Evolutionary conservation across 1,140 invertebrate species (phyloP).

Genomic region (Grapholita molesta): DNA sequence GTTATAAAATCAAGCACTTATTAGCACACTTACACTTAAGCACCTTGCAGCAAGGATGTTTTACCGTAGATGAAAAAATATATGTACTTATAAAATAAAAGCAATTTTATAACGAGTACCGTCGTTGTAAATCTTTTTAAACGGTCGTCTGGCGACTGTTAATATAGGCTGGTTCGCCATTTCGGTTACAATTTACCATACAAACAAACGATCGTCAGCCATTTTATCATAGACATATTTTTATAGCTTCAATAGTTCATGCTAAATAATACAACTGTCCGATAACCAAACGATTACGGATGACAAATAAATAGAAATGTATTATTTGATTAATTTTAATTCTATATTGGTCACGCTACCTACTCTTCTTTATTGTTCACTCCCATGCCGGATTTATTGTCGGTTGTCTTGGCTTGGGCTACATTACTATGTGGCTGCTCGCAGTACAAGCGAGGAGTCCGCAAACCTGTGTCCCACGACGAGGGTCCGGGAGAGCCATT

Average conservation of each 20-base stretch:
- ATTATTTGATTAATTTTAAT: not conserved
- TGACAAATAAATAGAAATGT: not conserved
- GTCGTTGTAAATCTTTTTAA: too few species aligned
- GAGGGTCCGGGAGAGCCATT: slow-evolving; percentile 53
- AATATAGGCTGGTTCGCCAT: too few species aligned
- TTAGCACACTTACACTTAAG: too few species aligned
- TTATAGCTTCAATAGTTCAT: not conserved
- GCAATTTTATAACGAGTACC: too few species aligned
- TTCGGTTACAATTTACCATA: too few species aligned
- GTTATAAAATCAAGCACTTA: too few species aligned
- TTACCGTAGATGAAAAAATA: too few species aligned
- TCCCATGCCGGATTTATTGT: not conserved
- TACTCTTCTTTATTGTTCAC: not conserved
- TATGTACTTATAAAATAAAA: too few species aligned
- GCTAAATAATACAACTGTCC: not conserved
- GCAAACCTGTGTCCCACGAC: too few species aligned
- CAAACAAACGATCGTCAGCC: too few species aligned
- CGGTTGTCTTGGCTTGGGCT: not conserved
- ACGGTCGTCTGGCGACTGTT: too few species aligned
- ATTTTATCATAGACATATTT: not conserved
- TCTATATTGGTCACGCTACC: not conserved
- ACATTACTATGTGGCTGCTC: not conserved
- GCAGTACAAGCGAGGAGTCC: not conserved
- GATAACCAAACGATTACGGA: not conserved
- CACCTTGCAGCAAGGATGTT: too few species aligned